These are phyloP conservation scores for Orchesellides sinensis DNA, from an alignment of 2,888 invertebrate genomes.

Conservation along the genomic window DNA sequence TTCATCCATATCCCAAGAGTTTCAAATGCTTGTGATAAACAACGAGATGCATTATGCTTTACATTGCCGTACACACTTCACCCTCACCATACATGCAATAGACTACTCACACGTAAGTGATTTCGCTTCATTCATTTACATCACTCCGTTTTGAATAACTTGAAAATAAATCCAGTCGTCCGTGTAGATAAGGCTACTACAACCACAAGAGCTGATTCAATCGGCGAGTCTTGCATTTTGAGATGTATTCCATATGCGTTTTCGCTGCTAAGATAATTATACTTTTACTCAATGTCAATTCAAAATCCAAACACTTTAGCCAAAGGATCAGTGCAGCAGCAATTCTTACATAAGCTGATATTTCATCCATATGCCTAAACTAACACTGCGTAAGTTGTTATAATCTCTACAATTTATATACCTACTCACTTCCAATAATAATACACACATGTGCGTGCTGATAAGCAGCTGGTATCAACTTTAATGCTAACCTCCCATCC, in stretches of 20 bases:
- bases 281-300: slow-evolving; percentile 35
- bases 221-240: neutral
- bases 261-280: slow-evolving; percentile 42
- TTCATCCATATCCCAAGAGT: slow-evolving; percentile 32
- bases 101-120: slow-evolving; percentile 47
- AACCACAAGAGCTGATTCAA: slow-evolving; percentile 1
- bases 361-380: too few species aligned
- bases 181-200: slow-evolving; percentile 24
- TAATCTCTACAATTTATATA: too few species aligned
- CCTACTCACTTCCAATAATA: neutral
- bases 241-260: slow-evolving; percentile 1
- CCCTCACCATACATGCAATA: slow-evolving; percentile 2
- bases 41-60: slow-evolving; percentile 11
- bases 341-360: neutral
- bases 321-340: neutral
- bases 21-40: slow-evolving; percentile 3
- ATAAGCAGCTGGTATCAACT: slow-evolving; percentile 1
- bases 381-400: too few species aligned
- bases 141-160: slow-evolving; percentile 35
- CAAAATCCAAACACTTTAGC: slow-evolving; percentile 20
- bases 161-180: slow-evolving; percentile 7
- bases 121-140: slow-evolving; percentile 52
- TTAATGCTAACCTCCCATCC: slow-evolving; percentile 5
- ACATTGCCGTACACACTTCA: slow-evolving; percentile 43
- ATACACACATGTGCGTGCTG: neutral